Conservation (phyloP, 2,888 invertebrate genomes). For the Pseudococcus jackbeardsleyi region DNA sequence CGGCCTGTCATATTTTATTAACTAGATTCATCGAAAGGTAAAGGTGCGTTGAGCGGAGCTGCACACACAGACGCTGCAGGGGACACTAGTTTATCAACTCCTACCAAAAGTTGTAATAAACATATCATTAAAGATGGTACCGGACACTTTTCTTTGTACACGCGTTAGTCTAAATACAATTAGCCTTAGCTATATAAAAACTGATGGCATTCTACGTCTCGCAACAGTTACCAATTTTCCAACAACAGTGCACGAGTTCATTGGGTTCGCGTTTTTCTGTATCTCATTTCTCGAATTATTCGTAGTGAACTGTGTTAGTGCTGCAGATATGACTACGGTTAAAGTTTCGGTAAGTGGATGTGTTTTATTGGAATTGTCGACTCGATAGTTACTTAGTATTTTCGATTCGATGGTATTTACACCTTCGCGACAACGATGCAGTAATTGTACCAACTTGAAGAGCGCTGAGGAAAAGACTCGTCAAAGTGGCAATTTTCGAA, state of each 20-base stretch:
- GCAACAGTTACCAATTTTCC: conserved; percentile 55
- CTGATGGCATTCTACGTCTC: conserved; percentile 50
- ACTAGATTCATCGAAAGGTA: conserved; percentile 1
- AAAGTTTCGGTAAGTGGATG: conserved; percentile 58
- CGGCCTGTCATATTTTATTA: conserved; percentile 58
- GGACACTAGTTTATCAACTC: conserved; percentile 64
- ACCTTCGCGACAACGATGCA: background rate
- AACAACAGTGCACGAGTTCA: conserved; percentile 33
- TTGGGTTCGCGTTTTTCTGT: conserved; percentile 6
- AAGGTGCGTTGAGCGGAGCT: background rate
- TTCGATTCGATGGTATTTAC: background rate
- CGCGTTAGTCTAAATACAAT: conserved; percentile 53
- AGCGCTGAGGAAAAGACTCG: background rate
- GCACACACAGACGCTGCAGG: conserved; percentile 55
- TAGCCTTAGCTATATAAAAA: conserved; percentile 60
- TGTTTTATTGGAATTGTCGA: background rate
- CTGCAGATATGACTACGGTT: conserved; percentile 44
- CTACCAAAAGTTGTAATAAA: conserved; percentile 61
- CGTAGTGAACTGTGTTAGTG: conserved; percentile 21
- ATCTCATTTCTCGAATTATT: background rate
- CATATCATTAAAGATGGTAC: conserved; percentile 64
- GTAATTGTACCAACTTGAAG: background rate
- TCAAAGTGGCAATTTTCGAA: background rate
- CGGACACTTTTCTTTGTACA: conserved; percentile 45
- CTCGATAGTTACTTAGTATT: background rate